Evolutionary conservation across 2,888 invertebrate genomes (phyloP).

Genomic region (Synanthedon vespiformis): DNA sequence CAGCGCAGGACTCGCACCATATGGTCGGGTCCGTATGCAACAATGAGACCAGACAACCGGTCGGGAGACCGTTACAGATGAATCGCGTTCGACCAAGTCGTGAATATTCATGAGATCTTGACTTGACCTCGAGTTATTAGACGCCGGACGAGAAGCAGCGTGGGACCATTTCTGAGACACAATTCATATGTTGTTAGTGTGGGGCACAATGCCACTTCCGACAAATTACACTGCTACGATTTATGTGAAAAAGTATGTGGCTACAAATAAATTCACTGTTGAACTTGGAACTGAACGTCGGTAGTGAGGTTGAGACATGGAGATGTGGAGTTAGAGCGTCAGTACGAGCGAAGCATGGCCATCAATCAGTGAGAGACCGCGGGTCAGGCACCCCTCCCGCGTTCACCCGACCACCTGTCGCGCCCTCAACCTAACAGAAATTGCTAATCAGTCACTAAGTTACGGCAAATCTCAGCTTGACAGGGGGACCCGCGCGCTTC

Average conservation of each 20-base stretch:
- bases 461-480: slow-evolving; percentile 60
- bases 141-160: slow-evolving; percentile 44
- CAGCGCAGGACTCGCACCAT: slow-evolving; percentile 21
- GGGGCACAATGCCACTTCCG: slow-evolving; percentile 22
- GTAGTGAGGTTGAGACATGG: slow-evolving; percentile 25
- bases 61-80: slow-evolving; percentile 66
- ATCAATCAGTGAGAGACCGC: slow-evolving; percentile 53
- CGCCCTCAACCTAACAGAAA: slow-evolving; percentile 49
- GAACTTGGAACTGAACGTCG: slow-evolving; percentile 1
- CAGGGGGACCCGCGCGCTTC: slow-evolving; percentile 33
- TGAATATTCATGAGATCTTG: slow-evolving; percentile 67
- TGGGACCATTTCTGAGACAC: slow-evolving; percentile 33
- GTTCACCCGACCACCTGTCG: slow-evolving; percentile 60
- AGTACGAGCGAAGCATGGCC: slow-evolving; percentile 32
- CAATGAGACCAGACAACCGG: slow-evolving; percentile 61
- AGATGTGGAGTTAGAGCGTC: slow-evolving; percentile 25
- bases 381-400: slow-evolving; percentile 35
- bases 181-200: slow-evolving; percentile 36
- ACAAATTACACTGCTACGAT: too few species aligned
- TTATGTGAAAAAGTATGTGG: neutral
- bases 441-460: slow-evolving; percentile 69
- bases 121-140: slow-evolving; percentile 65
- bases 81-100: slow-evolving; percentile 39
- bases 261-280: neutral
- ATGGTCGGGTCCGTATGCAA: slow-evolving; percentile 36